phyloP scores from a whole-genome alignment of 2,113 vertebrate species.

The Neogale vison region DNA sequence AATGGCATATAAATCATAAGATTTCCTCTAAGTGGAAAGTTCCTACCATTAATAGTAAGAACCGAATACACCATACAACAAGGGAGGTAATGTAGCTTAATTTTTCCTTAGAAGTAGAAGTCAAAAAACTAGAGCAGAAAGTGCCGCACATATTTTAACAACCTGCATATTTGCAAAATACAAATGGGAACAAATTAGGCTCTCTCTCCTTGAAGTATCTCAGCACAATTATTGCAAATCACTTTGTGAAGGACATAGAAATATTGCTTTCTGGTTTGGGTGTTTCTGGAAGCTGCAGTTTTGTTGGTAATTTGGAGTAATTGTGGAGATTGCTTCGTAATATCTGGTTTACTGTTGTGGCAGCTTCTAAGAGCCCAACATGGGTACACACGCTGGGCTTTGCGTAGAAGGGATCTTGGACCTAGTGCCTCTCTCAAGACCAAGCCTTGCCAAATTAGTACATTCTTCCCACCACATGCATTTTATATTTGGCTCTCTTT shows the following conservation, averaged over 20 bases:
- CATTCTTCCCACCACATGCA: background rate
- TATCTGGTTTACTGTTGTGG: background rate
- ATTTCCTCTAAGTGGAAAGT: background rate
- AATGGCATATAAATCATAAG: background rate
- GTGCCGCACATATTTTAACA: background rate
- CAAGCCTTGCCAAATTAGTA: background rate
- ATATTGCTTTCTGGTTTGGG: background rate
- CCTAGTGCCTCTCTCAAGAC: background rate
- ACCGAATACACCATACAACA: background rate
- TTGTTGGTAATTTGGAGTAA: constrained; percentile 20
- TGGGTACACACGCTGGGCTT: background rate
- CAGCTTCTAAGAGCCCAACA: background rate
- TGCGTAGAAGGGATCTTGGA: background rate
- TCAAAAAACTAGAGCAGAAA: constrained; percentile 1
- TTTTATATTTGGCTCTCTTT: background rate
- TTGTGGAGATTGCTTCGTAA: background rate
- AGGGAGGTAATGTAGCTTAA: background rate
- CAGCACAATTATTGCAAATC: constrained; percentile 36
- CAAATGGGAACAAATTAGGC: constrained; percentile 39
- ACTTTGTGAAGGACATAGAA: constrained; percentile 26
- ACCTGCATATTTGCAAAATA: background rate
- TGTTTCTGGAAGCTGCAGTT: background rate
- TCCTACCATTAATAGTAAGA: background rate
- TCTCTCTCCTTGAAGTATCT: background rate
- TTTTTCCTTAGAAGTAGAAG: background rate